Evolutionary conservation across 2,113 vertebrate genomes (phyloP), one percentile per base, ranked within the genome.

Genomic region (Ardeotis arabs): DNA sequence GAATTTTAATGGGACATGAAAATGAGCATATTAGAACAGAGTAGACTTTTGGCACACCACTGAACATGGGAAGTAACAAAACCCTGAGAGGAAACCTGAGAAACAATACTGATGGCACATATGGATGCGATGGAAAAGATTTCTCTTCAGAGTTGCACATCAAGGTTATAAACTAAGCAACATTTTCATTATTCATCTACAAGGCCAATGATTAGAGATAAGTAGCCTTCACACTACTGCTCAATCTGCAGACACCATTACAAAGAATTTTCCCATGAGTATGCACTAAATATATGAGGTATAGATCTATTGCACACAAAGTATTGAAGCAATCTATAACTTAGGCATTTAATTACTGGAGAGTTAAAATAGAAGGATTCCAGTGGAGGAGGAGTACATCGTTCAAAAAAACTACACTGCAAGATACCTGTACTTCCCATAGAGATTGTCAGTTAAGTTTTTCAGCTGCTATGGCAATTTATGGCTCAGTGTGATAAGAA

Each of bases 191-290:
- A 64, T 72, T 87, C 69, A 75, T 59, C 69, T 31, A 33, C 39
- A 94, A 93, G 53, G 84, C n/a, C 4, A 60, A 23, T 33, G 31
- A 63, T 68, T 64, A 90, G 33, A 63, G 6, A 45, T 25, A 67
- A 88, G 73, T 37, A 89, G 33, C 80, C 64, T 95, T 90, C 86
- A 87, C 39, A 27, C 31, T 74, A 22, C 45, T 53, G n/a, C 18
- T 81, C 60, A 58, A 21, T 60, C 55, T 92, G 50, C 45, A 90
- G 60, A 44, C 66, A 94, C 14, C 31, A 33, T 49, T 64, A 35
- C 9, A 55, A 59, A 63, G 41, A 73, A 52, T 76, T 82, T 67
- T 87, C 66, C 60, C n/a, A 12, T 45, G 25, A 59, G 37, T 31
- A 37, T 69, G 45, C 81, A 20, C 23, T 72, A 27, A 35, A 56